phyloP scores from a whole-genome alignment of 2,888 invertebrate species.

The Latrodectus hesperus region DNA sequence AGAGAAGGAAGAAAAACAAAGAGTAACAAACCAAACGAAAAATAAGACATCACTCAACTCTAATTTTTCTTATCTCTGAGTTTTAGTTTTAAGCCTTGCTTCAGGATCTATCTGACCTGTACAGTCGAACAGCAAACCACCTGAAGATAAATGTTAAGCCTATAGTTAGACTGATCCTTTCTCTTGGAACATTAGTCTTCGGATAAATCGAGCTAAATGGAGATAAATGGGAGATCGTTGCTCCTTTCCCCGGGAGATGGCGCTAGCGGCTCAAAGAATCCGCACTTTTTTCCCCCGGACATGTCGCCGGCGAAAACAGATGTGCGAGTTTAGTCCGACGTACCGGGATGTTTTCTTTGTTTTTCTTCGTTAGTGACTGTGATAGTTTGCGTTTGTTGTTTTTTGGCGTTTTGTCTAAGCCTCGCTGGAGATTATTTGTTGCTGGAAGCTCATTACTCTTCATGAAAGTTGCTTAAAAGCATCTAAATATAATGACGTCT shows the following conservation, averaged over 20 bases:
- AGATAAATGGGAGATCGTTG: conserved; percentile 42
- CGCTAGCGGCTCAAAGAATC: conserved; percentile 29
- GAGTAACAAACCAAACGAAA: background rate
- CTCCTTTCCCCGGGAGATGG: conserved; percentile 43
- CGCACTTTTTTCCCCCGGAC: background rate
- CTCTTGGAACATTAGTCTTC: conserved; percentile 50
- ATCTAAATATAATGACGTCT: background rate
- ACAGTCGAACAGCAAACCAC: conserved; percentile 24
- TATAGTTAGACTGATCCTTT: conserved; percentile 14
- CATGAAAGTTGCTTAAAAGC: conserved; percentile 2
- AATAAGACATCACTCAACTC: background rate
- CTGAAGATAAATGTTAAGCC: conserved; percentile 46
- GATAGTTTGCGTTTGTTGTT: background rate
- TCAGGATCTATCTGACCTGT: conserved; percentile 5
- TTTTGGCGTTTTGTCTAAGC: background rate
- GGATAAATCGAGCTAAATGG: conserved; percentile 41
- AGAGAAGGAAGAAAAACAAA: background rate
- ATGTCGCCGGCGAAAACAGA: conserved; percentile 1
- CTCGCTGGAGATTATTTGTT: background rate
- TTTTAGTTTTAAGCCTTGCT: conserved; percentile 35
- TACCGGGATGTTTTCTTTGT: background rate
- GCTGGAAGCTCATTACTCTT: conserved; percentile 3
- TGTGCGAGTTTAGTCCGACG: background rate
- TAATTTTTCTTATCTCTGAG: conserved; percentile 19
- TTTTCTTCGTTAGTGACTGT: background rate